Conservation (phyloP, 1,140 invertebrate genomes). For the Drosophila sulfurigaster region DNA sequence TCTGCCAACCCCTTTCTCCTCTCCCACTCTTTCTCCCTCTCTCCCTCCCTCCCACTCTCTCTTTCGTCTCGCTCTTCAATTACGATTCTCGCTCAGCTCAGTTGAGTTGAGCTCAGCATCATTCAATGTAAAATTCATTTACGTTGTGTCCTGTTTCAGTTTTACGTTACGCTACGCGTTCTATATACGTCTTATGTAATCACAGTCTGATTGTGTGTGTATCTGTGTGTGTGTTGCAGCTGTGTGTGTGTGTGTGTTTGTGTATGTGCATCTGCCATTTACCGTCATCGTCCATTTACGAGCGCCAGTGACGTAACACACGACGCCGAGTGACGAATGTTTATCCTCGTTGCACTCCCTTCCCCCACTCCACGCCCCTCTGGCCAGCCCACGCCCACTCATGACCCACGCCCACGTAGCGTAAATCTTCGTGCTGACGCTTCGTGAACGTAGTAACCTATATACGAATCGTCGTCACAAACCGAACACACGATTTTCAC, state of each 20-base stretch:
- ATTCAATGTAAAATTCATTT: conserved; percentile 83
- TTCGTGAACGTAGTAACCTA: conserved; percentile 76
- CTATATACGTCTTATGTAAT: conserved; percentile 55
- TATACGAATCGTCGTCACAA: conserved; percentile 52
- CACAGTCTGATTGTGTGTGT: conserved; percentile 3
- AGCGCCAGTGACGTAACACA: conserved; percentile 68
- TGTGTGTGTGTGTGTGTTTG: conserved; percentile 18
- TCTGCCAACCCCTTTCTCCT: not conserved
- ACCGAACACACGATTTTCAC: conserved; percentile 1
- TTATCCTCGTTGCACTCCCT: conserved; percentile 34
- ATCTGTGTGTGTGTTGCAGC: conserved; percentile 7
- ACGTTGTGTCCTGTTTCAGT: conserved; percentile 79
- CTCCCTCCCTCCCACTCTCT: conserved; percentile 9
- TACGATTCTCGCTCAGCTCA: conserved; percentile 3
- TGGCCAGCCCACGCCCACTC: conserved; percentile 31
- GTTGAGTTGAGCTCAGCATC: conserved; percentile 49
- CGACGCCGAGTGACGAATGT: conserved; percentile 56
- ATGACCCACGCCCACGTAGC: conserved; percentile 47
- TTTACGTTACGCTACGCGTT: conserved; percentile 78
- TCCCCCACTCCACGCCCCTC: not conserved
- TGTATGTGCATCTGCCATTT: conserved; percentile 37
- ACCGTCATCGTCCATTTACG: conserved; percentile 66
- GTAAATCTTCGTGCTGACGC: conserved; percentile 73
- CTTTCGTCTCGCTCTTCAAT: not conserved
- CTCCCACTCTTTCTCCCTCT: not conserved